Conservation (phyloP, 2,888 invertebrate genomes). For the Andrena minutula region DNA sequence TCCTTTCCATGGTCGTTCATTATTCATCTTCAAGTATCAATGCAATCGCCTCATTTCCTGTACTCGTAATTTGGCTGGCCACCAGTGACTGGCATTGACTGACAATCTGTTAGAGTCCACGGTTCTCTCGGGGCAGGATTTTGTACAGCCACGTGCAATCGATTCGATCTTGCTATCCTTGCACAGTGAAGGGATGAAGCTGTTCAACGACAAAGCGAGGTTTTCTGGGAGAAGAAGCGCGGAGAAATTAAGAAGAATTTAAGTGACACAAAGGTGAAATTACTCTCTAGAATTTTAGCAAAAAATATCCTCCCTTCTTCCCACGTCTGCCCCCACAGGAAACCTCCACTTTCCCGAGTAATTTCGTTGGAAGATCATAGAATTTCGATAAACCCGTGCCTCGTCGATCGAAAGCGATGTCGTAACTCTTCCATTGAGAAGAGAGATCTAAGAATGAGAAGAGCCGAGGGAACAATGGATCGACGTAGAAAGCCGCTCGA, state of each 20-base stretch:
- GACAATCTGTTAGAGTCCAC: too few species aligned
- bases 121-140: too few species aligned
- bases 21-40: neutral
- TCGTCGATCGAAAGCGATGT: constrained; percentile 18
- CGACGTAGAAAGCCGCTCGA: constrained; percentile 23
- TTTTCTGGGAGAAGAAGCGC: too few species aligned
- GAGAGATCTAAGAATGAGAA: constrained; percentile 9
- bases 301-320: neutral
- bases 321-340: neutral
- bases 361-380: neutral
- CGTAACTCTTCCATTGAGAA: constrained; percentile 14
- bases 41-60: neutral
- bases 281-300: neutral
- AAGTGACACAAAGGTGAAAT: neutral
- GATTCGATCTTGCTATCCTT: too few species aligned
- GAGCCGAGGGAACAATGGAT: constrained; percentile 17
- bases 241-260: too few species aligned
- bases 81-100: too few species aligned
- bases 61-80: neutral
- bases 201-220: too few species aligned
- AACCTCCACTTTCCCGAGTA: neutral
- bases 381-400: neutral
- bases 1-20: constrained; percentile 8
- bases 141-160: too few species aligned
- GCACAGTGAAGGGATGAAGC: too few species aligned